A percentile compares a stretch with the other conserved stretches of the same genome.
These are phyloP conservation scores for Chiloscyllium plagiosum DNA, from an alignment of 2,113 vertebrate species.

Conservation along the genomic window DNA sequence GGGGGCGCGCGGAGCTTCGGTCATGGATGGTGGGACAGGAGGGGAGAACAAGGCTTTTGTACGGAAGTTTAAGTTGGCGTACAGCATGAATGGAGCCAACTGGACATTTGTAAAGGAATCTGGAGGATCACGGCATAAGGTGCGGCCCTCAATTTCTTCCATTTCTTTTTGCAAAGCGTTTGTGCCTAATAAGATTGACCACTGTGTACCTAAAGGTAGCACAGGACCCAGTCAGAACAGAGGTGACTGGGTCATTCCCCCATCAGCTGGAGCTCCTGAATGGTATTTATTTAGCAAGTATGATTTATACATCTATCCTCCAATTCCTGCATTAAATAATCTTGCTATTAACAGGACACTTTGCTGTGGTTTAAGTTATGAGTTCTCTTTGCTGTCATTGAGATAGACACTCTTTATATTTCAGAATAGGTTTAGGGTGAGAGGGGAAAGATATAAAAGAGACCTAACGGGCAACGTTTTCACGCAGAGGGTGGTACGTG, in stretches of 20 bases:
- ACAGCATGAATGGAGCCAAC: conserved; percentile 85
- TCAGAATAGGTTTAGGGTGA: no score
- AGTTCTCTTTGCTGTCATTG: background rate
- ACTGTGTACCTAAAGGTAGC: background rate
- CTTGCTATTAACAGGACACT: background rate
- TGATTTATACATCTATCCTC: background rate
- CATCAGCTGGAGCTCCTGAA: background rate
- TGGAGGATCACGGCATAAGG: conserved; percentile 83
- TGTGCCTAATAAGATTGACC: background rate
- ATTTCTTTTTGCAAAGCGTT: background rate
- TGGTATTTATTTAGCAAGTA: background rate
- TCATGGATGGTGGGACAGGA: conserved; percentile 68
- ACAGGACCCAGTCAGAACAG: background rate
- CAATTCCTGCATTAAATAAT: background rate
- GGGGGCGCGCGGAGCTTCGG: conserved; percentile 74
- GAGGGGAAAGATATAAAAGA: no score
- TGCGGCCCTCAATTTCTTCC: conserved; percentile 46
- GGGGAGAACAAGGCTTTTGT: conserved; percentile 87
- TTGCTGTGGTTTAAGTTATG: background rate
- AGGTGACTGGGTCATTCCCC: background rate
- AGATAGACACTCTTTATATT: background rate
- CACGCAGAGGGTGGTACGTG: no score
- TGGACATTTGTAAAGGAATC: conserved; percentile 82
- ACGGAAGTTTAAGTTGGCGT: conserved; percentile 86
- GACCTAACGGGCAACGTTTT: no score